Base-by-base conservation (phyloP, 2,113 vertebrate genomes). In the Odobenus rosmarus region DNA sequence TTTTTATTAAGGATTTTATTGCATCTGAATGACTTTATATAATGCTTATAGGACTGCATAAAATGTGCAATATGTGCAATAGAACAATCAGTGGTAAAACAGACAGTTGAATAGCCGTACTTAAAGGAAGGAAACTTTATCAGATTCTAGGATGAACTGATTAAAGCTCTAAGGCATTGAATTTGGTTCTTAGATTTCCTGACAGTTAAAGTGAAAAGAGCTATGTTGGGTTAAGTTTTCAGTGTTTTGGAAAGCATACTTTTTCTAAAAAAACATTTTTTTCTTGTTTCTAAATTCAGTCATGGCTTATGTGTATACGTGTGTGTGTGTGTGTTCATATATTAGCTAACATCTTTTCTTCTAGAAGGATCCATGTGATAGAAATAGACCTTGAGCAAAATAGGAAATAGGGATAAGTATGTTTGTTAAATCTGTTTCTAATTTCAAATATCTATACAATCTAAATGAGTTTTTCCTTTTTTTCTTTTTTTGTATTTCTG, bases 121-220 rank as follows among this genome's bases (percentile, higher is more conserved):
- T 82, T 95, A 88, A 93, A 83, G 77, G 69, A 90, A 90, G n/a
- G 53, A 90, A 95, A 39, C 81, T 53, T 83, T 82, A 72, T 76
- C 71, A 77, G 64, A 3, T 96, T 92, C 33, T 36, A 95, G 79
- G 89, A 97, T 96, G 84, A 88, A 71, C 62, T 59, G 81, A 91
- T 96, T 89, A 93, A 31, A 95, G 12, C 8, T 53, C 0, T 51
- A 82, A 90, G 82, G 79, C 33, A 71, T 82, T 85, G 72, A 92
- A 96, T 95, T 93, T 85, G 28, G 49, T 96, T 96, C 97, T 93
- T 96, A 93, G 74, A 82, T 97, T 97, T 96, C 96, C 53, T 95
- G 12, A 16, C 31, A 76, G 59, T 49, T 85, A 76, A 96, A 53
- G 46, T 96, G 36, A 93, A 97, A 77, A 92, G 51, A 86, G 88